Evolutionary conservation across 2,888 invertebrate genomes (phyloP), one percentile per base, ranked within the genome.

Genomic region (Enchytraeus crypticus): DNA sequence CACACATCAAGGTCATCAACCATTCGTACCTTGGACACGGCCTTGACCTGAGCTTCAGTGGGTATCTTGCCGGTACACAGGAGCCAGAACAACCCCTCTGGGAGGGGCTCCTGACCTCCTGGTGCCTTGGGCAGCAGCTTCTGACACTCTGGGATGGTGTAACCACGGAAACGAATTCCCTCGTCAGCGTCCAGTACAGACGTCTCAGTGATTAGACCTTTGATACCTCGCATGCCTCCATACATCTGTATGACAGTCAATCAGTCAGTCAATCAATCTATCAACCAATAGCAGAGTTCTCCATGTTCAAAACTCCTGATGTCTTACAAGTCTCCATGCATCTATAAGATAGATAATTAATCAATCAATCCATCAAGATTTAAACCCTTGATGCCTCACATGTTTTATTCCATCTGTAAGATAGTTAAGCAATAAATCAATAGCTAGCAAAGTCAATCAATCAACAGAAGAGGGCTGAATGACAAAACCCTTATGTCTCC

Each of bases 161-260:
- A 85, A 34, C 92, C 93, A 62, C 95, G 87, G 85, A 95, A 96
- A 66, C 92, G 83, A 80, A 96, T 95, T 67, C 95, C 95, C 80
- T 95, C 93, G 66, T 95, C 92, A 1, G 93, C 85, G 78, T 96
- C 95, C 69, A 95, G 82, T 33, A 93, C 91, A 18, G 93, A 95
- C 0, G 95, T 92, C 80, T 95, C 95, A 81, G 91, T 92, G 2
- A 95, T 90, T 63, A 96, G 82, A 67, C 91, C 92, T 79, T 91
- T 92, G 82, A 95, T 92, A 43, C 92, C 92, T 74, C 95, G 84
- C 95, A 95, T 96, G 56, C 95, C 95, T 71, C 93, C 92, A 81
- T 95, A 85, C 72, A 84, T 81, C 84, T 83, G 67, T 5, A 18
- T 60, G 38, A 51, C 47, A 38, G n/a, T 5, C 14, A 18, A n/a